Evolutionary conservation across 2,888 invertebrate species (phyloP).

Genomic region (Drosophila diplacantha): DNA sequence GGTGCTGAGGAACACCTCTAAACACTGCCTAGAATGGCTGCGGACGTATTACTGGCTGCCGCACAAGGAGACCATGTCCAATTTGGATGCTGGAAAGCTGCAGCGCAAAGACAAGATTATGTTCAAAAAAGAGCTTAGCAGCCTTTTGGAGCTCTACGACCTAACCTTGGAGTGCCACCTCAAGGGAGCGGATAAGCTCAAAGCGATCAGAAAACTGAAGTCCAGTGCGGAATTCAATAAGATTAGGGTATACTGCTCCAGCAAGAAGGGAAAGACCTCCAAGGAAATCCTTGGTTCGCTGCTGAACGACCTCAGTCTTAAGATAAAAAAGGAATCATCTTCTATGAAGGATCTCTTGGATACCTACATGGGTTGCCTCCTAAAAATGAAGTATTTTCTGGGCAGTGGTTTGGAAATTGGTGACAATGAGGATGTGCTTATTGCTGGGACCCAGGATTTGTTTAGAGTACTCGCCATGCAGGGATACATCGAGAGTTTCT

Average conservation of each 20-base stretch:
- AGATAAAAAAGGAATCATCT: constrained; percentile 47
- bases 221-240: constrained; percentile 59
- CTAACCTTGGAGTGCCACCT: constrained; percentile 62
- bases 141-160: constrained; percentile 71
- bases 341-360: constrained; percentile 65
- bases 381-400: constrained; percentile 74
- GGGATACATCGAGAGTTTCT: constrained; percentile 74
- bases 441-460: constrained; percentile 65
- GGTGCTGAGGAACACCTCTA: constrained; percentile 68
- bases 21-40: constrained; percentile 75
- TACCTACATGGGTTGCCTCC: constrained; percentile 61
- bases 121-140: constrained; percentile 63
- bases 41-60: constrained; percentile 74
- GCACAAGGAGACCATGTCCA: constrained; percentile 62
- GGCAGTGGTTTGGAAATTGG: constrained; percentile 46
- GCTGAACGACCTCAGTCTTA: constrained; percentile 47
- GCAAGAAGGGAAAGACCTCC: constrained; percentile 44
- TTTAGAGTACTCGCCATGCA: constrained; percentile 73
- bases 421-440: constrained; percentile 54
- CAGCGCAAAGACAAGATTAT: constrained; percentile 60
- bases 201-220: constrained; percentile 60
- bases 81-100: constrained; percentile 66
- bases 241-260: constrained; percentile 56
- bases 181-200: constrained; percentile 60
- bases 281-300: constrained; percentile 45